Evolutionary conservation across 2,797 vertebrate genomes (phyloP), one percentile per base, ranked within the genome.

Genomic region (Cyclopterus lumpus): DNA sequence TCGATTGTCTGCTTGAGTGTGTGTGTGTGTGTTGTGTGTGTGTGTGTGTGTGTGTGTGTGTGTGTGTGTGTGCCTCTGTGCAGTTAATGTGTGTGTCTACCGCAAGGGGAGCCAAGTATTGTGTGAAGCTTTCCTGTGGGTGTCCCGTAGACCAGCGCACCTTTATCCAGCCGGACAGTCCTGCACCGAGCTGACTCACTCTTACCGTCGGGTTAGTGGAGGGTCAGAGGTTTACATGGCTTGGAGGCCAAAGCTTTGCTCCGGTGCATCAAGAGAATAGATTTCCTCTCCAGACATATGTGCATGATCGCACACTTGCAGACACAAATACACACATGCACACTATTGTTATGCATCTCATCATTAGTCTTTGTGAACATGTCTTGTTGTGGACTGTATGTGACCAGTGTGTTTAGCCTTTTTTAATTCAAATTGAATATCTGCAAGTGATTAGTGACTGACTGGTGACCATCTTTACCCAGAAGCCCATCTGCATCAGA

Each of bases 61-160:
- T 53, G 51, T 49, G 62, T 61, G 63, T 67, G 67, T 65, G 65
- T 53, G 63, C 32, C 9, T 73, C 58, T 81, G 55, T 62, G 70
- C 68, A 70, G 73, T 64, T 60, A 30, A 71, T 79, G 46, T 79
- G 53, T 84, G 70, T 80, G 63, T 87, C 66, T 62, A 73, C 86
- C 76, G 89, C 77, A 81, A 90, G 88, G 80, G 84, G 84, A 87
- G 83, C 85, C 75, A 72, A 91, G 92, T 91, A 94, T 95, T 95
- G 94, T 95, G 83, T 76, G 66, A 81, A 83, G 83, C 80, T 85
- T 94, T 95, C 94, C 93, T 94, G 83, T 92, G 91, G 86, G 85
- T 91, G 85, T 88, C 89, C 85, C 59, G 67, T 24, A 74, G 80
- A n/a, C 86, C 88, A 90, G 85, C 67, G 72, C 87, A 89, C 86